Evolutionary conservation across 2,113 vertebrate genomes (phyloP), one percentile per base, ranked within the genome.

Genomic region (Tetraodon nigroviridis): DNA sequence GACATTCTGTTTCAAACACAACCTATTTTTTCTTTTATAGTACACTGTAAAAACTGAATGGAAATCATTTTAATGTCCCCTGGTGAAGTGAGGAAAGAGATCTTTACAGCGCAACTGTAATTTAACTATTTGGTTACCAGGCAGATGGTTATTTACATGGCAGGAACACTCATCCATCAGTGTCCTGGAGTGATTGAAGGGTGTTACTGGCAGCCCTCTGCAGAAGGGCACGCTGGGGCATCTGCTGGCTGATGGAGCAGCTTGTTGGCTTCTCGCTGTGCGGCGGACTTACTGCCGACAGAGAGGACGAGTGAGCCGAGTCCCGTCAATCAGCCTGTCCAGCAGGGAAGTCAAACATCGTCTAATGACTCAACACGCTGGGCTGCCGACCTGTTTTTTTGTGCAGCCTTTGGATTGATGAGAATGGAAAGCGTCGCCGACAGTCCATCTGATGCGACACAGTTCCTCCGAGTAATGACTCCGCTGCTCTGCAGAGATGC

Each of bases 81-180:
- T 27, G 24, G 24, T 27, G 24, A 4, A 27, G 7, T 27, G 24
- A 27, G 4, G 24, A 6, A 27, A 27, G 7, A 27, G 24, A 27
- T 27, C 5, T 27, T 27, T 27, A 27, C 24, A 37, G 32, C 32
- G 12, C 1, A 37, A 37, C 32, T 37, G 32, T 37, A 27, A 27
- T 27, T 27, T 27, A 27, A 4, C 24, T 27, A 27, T 27, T 27
- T 27, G 24, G 24, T 27, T 42, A 51, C 61, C 67, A 50, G 44
- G 58, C 4, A 4, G 40, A 42, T 12, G 71, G 49, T 70, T 62
- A 49, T 24, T 41, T 27, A 51, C 60, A 66, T 64, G 19, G 51
- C 21, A 61, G 72, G 54, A 51, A 29, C 41, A 42, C 47, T 37
- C 62, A 63, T 79, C 76, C 55, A 80, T 80, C 74, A 80, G 59